Base-by-base conservation (phyloP, 2,113 vertebrate genomes). In the Vidua chalybeata region DNA sequence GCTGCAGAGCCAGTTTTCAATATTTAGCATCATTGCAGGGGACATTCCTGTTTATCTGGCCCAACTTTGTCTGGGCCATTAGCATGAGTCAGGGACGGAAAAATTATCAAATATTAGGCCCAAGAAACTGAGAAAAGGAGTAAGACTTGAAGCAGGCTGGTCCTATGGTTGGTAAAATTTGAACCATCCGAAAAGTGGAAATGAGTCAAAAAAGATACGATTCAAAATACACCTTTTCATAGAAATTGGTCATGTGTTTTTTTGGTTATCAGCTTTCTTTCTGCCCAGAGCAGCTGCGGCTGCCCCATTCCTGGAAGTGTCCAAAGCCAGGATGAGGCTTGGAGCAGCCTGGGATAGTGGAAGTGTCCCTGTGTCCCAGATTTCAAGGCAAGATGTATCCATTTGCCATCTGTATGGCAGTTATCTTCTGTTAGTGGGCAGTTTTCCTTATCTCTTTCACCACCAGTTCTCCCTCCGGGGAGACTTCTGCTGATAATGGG, bases 21-120 rank as follows among this genome's bases (percentile, higher is more conserved):
- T 62, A 46, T 77, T 28, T 86, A 39, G 27, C 48, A 30, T 30
- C 0, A 0, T 2, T 35, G 14, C 17, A 51, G 23, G 46, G n/a
- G 28, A 73, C 26, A 35, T 11, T 54, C 51, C 22, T 63, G 8
- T 62, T 83, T 84, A 51, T 37, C 30, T 79, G 48, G 16, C 24
- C 89, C 18, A 46, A 41, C 35, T 88, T 51, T 83, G 17, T 66
- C 15, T 54, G 31, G 30, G 31, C 5, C 43, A 77, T 69, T 62
- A 79, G 8, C 23, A 73, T 10, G 33, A 76, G 15, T 5, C 16
- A 69, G 45, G 45, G 20, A 54, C 14, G 59, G 4, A 58, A 95
- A 77, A 39, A 66, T n/a, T 9, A 85, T 15, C 15, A 61, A 10
- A 5, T 45, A n/a, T 45, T 52, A 22, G 14, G 20, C 30, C 41